Conservation (phyloP, 2,888 invertebrate genomes). For the Rhogogaster chlorosoma region DNA sequence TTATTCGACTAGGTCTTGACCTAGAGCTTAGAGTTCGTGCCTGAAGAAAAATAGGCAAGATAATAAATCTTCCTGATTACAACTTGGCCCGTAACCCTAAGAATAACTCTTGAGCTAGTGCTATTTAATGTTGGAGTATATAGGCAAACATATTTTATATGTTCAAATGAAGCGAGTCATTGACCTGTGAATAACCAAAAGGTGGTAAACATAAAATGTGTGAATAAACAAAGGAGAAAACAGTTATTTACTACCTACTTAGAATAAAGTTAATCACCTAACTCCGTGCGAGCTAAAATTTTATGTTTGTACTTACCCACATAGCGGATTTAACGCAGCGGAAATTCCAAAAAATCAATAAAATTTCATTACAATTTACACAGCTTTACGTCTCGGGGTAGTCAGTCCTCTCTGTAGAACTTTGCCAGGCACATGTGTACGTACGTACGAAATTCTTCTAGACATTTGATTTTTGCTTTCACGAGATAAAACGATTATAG, state of each 20-base stretch:
- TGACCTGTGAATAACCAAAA: not conserved
- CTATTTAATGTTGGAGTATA: not conserved
- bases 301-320: not conserved
- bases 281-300: not conserved
- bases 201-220: not conserved
- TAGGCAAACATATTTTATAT: not conserved
- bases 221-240: conserved; percentile 23
- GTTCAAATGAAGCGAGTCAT: conserved; percentile 6
- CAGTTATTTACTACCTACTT: conserved; percentile 18
- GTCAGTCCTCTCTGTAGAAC: not conserved
- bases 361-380: not conserved
- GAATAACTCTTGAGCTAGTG: not conserved
- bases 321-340: not conserved
- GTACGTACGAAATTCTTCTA: not conserved
- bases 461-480: not conserved
- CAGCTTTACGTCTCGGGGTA: not conserved
- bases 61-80: not conserved
- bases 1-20: conserved; percentile 27
- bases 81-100: conserved; percentile 10
- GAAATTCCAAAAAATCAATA: conserved; percentile 7
- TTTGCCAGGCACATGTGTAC: not conserved
- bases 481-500: not conserved
- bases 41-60: not conserved
- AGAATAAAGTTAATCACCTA: not conserved
- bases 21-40: conserved; percentile 32